These are phyloP conservation scores for Drosophila pachea DNA, from an alignment of 1,140 invertebrate species.

Conservation along the genomic window DNA sequence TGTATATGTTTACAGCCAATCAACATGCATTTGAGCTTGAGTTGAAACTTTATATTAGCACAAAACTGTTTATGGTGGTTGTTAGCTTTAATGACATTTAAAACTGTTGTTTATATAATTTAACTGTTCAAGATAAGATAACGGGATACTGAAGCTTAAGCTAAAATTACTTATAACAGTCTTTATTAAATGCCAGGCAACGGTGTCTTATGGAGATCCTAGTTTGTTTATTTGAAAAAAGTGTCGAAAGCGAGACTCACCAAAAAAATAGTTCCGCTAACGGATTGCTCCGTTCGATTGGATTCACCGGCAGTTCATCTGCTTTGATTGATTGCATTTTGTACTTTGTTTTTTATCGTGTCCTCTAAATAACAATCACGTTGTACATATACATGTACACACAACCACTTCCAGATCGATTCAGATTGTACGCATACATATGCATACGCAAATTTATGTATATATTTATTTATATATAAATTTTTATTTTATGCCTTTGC, in stretches of 20 bases:
- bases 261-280: slow-evolving; percentile 61
- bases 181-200: not conserved
- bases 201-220: not conserved
- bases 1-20: too few species aligned
- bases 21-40: not conserved
- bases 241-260: slow-evolving; percentile 36
- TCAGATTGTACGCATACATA: not conserved
- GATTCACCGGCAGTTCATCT: slow-evolving; percentile 52
- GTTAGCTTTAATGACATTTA: slow-evolving; percentile 6
- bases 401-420: not conserved
- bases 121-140: slow-evolving; percentile 28
- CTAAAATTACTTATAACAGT: not conserved
- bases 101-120: not conserved
- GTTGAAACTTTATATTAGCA: not conserved
- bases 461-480: too few species aligned
- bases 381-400: not conserved
- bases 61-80: not conserved
- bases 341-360: not conserved
- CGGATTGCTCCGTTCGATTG: slow-evolving; percentile 58
- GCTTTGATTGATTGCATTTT: slow-evolving; percentile 47
- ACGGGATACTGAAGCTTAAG: not conserved
- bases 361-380: not conserved
- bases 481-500: too few species aligned
- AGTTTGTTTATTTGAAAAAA: not conserved
- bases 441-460: too few species aligned